Base-by-base conservation (phyloP, 2,888 invertebrate species). In the Nebria salina region DNA sequence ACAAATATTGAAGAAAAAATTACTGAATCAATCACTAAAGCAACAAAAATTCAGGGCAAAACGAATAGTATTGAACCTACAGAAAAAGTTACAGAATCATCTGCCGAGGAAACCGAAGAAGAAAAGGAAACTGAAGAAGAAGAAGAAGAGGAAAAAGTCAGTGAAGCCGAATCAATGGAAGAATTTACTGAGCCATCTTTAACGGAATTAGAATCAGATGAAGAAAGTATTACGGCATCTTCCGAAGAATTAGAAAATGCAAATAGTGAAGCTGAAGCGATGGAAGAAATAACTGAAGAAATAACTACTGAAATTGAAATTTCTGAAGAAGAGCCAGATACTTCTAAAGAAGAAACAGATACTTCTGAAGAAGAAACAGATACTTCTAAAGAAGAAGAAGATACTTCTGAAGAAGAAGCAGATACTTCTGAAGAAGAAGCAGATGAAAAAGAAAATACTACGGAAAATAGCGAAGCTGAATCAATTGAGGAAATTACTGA, bases 71-170 rank as follows among this genome's bases (percentile, higher is more conserved):
- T 34, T 34, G 34, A 34, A 34, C 34, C 34, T 34, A 5, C 34
- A 34, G 34, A 2, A 1, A 5, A 34, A 34, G 34, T 34, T 34
- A 34, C 34, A 34, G 34, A 34, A 34, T 4, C 34, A 34, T 34
- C 34, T 34, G 34, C 34, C 42, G 80, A 76, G 68, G 43, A n/a
- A 42, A 13, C 34, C 11, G 66, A 65, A 26, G 13, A 25, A 25
- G 9, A 7, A 66, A n/a, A 25, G 7, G 25, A 70, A 70, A 70
- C 20, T 70, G 70, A 70, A 25, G 41, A 64, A 77, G 64, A 77
- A 25, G 72, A 72, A 77, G 54, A 43, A 54, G 43, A 15, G 54
- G 66, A 72, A 70, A 13, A 73, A 77, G 72, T 15, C 26, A 77
- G 65, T 65, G 65, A 80, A 65, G 75, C 20, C 13, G 80, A 0